Percentiles rank a stretch among this genome's conserved stretches.
These are phyloP conservation scores for Epinephelus fuscoguttatus DNA, from an alignment of 2,113 vertebrate genomes.

Conservation along the genomic window DNA sequence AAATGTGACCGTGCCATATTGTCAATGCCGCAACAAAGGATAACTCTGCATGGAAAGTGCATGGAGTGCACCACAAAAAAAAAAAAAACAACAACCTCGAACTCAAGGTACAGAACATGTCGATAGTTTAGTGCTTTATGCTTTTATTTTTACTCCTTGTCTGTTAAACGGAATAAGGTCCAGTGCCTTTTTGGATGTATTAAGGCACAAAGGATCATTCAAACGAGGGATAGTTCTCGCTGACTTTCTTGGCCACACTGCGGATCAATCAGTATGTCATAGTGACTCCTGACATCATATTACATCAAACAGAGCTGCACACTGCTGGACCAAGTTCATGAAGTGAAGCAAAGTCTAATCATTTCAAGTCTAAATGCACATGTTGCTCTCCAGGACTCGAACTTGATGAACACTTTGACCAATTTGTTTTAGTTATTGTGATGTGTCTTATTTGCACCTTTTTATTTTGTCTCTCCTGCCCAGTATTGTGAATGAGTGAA, in stretches of 20 bases:
- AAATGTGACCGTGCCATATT: constrained; percentile 60
- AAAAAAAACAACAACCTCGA: background rate
- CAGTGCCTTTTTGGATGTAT: constrained; percentile 68
- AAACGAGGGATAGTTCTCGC: constrained; percentile 29
- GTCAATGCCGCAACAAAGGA: constrained; percentile 14
- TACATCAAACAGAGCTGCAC: constrained; percentile 28
- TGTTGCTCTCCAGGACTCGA: constrained; percentile 9
- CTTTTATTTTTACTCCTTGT: constrained; percentile 21
- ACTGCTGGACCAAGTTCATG: constrained; percentile 38
- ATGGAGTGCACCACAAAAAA: constrained; percentile 33
- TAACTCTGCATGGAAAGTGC: constrained; percentile 51
- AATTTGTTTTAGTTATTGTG: constrained; percentile 24
- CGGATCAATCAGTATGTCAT: background rate
- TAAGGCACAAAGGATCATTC: constrained; percentile 13
- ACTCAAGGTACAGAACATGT: constrained; percentile 15
- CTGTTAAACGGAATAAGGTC: constrained; percentile 53
- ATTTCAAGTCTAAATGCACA: constrained; percentile 35
- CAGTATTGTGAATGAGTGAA: constrained; percentile 77
- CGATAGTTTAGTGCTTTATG: constrained; percentile 28
- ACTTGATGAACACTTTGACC: constrained; percentile 15
- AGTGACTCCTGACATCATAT: background rate
- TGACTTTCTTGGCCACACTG: constrained; percentile 5
- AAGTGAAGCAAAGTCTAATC: background rate
- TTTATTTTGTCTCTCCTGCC: constrained; percentile 48
- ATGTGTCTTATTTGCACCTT: constrained; percentile 66